phyloP scores from a whole-genome alignment of 2,888 invertebrate species.

The Amorpha juglandis region DNA sequence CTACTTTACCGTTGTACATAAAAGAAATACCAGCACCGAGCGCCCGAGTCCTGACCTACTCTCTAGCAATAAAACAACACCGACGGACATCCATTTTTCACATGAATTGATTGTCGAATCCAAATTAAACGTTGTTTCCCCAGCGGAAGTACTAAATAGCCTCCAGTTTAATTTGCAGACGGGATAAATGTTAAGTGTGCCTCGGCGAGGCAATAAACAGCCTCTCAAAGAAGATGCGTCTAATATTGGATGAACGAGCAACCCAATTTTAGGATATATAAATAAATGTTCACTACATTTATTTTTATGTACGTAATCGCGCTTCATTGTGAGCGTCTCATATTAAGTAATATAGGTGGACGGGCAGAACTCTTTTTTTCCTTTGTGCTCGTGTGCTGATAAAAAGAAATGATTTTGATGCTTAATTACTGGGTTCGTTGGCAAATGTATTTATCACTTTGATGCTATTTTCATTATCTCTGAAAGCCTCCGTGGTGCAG shows the following conservation, averaged over 20 bases:
- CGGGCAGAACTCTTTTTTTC: neutral
- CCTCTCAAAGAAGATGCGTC: conserved; percentile 23
- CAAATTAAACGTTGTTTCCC: conserved; percentile 29
- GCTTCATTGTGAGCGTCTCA: neutral
- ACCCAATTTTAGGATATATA: conserved; percentile 25
- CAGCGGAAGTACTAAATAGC: conserved; percentile 30
- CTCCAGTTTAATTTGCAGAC: conserved; percentile 29
- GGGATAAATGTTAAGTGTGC: conserved; percentile 32
- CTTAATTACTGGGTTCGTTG: no score
- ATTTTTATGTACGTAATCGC: conserved; percentile 2
- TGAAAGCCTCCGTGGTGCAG: no score
- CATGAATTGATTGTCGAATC: conserved; percentile 26
- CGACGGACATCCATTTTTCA: conserved; percentile 18
- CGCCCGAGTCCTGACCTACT: neutral
- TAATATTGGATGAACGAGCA: conserved; percentile 22
- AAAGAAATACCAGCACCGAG: neutral
- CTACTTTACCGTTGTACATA: neutral
- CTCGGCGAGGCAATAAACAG: conserved; percentile 29
- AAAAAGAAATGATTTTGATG: neutral
- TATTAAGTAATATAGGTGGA: conserved; percentile 2
- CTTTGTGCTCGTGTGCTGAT: neutral
- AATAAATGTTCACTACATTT: conserved; percentile 24
- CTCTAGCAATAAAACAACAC: conserved; percentile 11
- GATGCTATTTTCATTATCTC: no score
- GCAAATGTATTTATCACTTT: no score